phyloP scores from a whole-genome alignment of 2,888 invertebrate genomes.

The Sarcophaga subvicina region DNA sequence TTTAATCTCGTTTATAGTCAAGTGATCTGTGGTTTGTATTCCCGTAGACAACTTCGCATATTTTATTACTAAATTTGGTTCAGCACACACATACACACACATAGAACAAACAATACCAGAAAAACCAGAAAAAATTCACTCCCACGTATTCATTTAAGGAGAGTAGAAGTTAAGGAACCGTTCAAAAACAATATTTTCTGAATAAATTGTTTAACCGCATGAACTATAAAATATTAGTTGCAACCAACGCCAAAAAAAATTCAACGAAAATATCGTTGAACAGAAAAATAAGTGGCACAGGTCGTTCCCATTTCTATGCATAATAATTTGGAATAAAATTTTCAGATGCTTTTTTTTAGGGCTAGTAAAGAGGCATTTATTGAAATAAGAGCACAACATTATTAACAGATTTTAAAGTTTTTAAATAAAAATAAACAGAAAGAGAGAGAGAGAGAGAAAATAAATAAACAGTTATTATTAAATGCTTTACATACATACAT shows the following conservation, averaged over 20 bases:
- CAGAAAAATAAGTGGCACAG: constrained; percentile 56
- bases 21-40: constrained; percentile 79
- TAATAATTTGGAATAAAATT: too few relatives aligned
- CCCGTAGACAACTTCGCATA: constrained; percentile 76
- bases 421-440: too few relatives aligned
- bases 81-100: not conserved
- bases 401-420: too few relatives aligned
- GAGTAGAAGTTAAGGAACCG: constrained; percentile 4
- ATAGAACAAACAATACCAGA: not conserved
- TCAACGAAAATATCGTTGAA: constrained; percentile 42
- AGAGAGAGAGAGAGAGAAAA: too few relatives aligned
- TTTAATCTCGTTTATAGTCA: constrained; percentile 82
- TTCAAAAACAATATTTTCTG: constrained; percentile 30
- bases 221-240: not conserved
- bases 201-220: constrained; percentile 18
- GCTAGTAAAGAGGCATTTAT: too few relatives aligned
- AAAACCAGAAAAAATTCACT: not conserved
- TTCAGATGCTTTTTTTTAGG: not conserved
- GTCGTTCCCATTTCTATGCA: too few relatives aligned
- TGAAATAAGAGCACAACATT: too few relatives aligned
- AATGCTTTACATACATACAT: too few relatives aligned
- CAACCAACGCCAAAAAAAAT: not conserved
- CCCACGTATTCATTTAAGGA: not conserved
- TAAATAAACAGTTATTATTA: too few relatives aligned
- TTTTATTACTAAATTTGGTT: constrained; percentile 74